Percentiles rank a stretch among this genome's conserved stretches.
phyloP scores from a whole-genome alignment of 2,113 vertebrate genomes.

The Spermophilus dauricus region DNA sequence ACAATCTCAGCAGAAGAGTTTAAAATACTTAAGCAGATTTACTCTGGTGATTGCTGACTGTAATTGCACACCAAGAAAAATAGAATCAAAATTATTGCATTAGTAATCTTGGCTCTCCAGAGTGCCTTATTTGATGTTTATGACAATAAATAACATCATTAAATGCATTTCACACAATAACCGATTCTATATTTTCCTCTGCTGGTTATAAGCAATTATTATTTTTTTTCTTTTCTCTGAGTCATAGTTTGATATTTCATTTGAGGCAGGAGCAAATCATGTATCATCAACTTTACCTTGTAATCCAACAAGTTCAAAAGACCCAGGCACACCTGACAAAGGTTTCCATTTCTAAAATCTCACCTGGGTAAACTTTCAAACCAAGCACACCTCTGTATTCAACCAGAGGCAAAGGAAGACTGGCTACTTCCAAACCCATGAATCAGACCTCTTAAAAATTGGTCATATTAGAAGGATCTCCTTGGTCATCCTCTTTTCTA shows the following conservation, averaged over 20 bases:
- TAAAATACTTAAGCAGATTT: constrained; percentile 83
- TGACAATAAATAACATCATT: constrained; percentile 75
- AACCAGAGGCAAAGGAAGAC: background rate
- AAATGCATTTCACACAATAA: constrained; percentile 67
- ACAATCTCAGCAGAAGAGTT: constrained; percentile 72
- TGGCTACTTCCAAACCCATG: background rate
- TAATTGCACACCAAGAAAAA: constrained; percentile 79
- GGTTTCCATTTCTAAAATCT: background rate
- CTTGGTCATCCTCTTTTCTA: background rate
- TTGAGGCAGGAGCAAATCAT: background rate
- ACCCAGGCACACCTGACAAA: background rate
- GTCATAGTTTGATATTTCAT: constrained; percentile 57
- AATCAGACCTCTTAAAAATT: background rate
- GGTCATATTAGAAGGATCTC: background rate
- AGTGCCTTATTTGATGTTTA: constrained; percentile 52
- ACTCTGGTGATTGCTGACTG: constrained; percentile 63
- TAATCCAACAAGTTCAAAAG: constrained; percentile 31
- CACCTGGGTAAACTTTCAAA: background rate
- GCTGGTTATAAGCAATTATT: constrained; percentile 59
- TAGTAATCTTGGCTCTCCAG: constrained; percentile 67
- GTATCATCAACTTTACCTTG: background rate
- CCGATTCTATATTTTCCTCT: constrained; percentile 20
- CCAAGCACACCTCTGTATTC: background rate
- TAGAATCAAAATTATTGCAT: constrained; percentile 70
- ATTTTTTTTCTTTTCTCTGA: background rate